Conservation (phyloP, 2,888 invertebrate species). For the Oeneis ivallda region DNA sequence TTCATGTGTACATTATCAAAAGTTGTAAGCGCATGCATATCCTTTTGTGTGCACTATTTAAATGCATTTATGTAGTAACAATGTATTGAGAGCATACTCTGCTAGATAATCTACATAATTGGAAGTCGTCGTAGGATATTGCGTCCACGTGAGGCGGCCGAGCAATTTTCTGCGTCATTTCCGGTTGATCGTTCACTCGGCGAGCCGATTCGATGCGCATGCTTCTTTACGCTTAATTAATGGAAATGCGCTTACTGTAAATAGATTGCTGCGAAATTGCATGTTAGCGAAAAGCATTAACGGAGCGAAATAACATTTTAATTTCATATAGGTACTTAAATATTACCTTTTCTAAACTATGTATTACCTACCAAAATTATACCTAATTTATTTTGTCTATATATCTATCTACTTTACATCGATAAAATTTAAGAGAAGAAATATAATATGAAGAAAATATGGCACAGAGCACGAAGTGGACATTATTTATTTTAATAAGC, state of each 20-base stretch:
- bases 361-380: too few relatives aligned
- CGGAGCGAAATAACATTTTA: conserved; percentile 1
- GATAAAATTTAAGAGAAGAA: too few relatives aligned
- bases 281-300: conserved; percentile 23
- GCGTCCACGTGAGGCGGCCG: conserved; percentile 74
- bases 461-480: too few relatives aligned
- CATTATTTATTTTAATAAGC: not conserved
- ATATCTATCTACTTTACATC: too few relatives aligned
- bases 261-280: conserved; percentile 43
- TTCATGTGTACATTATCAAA: not conserved
- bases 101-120: conserved; percentile 79
- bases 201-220: conserved; percentile 57
- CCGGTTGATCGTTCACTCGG: conserved; percentile 69
- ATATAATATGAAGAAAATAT: too few relatives aligned
- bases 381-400: too few relatives aligned
- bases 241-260: conserved; percentile 47
- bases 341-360: not conserved
- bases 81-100: conserved; percentile 65
- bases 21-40: conserved; percentile 5
- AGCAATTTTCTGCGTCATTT: conserved; percentile 81
- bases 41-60: conserved; percentile 17
- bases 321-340: not conserved
- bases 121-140: conserved; percentile 77
- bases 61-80: conserved; percentile 47
- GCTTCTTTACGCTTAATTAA: conserved; percentile 64